Conservation (phyloP, 2,888 invertebrate species). For the Cephalotes varians region DNA sequence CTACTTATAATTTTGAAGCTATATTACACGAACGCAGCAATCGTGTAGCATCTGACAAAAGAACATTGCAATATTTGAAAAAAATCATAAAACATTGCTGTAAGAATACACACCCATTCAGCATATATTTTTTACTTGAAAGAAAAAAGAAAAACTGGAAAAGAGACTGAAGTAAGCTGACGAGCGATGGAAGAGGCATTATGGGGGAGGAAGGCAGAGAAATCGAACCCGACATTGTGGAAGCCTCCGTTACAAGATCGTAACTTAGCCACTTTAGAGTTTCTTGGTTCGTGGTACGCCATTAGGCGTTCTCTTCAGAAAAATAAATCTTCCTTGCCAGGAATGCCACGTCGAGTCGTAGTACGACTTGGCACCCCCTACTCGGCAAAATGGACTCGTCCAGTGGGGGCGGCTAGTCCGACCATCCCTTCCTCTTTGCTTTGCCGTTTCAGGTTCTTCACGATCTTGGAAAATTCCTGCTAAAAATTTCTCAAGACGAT, state of each 20-base stretch:
- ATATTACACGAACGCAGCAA: neutral
- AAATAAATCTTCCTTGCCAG: constrained; percentile 84
- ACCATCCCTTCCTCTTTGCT: constrained; percentile 47
- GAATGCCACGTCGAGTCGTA: constrained; percentile 73
- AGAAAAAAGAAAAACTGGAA: constrained; percentile 28
- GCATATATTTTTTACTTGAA: neutral
- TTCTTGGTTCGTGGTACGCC: constrained; percentile 80
- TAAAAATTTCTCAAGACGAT: neutral
- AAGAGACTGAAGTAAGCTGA: neutral
- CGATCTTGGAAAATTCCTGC: neutral
- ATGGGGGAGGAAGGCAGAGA: constrained; percentile 25
- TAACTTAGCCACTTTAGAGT: constrained; percentile 83
- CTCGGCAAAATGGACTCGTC: constrained; percentile 75
- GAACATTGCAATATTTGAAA: neutral
- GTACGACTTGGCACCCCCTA: constrained; percentile 71
- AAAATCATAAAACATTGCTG: constrained; percentile 6
- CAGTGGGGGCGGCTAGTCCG: constrained; percentile 64
- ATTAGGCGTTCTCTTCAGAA: constrained; percentile 83
- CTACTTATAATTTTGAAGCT: neutral
- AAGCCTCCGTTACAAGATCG: constrained; percentile 82
- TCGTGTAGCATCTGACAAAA: neutral
- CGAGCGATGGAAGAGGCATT: neutral
- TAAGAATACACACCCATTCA: constrained; percentile 49
- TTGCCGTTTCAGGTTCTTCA: neutral
- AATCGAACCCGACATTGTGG: constrained; percentile 76